Evolutionary conservation across 2,797 vertebrate species (phyloP).

Genomic region (Karalla daura): DNA sequence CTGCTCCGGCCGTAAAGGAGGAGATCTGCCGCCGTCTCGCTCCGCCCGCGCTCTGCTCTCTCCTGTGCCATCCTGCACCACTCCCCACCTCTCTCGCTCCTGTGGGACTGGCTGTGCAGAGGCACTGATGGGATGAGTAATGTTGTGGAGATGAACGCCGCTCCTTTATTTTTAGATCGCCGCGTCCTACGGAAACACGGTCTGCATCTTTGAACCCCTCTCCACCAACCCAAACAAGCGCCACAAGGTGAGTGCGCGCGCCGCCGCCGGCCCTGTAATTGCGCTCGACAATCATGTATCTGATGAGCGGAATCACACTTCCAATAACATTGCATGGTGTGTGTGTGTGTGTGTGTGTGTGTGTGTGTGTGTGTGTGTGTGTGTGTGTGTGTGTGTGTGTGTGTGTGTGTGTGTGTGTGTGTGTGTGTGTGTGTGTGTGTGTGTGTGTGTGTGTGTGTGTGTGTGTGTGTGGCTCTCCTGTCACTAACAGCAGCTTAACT

Average conservation of each 20-base stretch:
- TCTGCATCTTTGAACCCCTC: constrained; percentile 98
- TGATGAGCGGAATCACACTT: constrained; percentile 28
- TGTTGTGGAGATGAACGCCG: constrained; percentile 67
- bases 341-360: no score
- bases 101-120: constrained; percentile 63
- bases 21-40: constrained; percentile 24
- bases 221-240: constrained; percentile 90
- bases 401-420: no score
- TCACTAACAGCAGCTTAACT: constrained; percentile 91
- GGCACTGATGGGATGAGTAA: constrained; percentile 70
- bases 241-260: constrained; percentile 80
- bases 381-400: no score
- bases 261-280: no score
- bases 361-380: no score
- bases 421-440: no score
- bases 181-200: constrained; percentile 97
- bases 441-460: no score
- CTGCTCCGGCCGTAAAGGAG: constrained; percentile 16
- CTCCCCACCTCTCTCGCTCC: constrained; percentile 27
- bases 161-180: constrained; percentile 91
- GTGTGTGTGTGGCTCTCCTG: constrained; percentile 62
- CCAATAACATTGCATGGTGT: constrained; percentile 71
- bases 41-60: constrained; percentile 16
- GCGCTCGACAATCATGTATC: no score
- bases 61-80: constrained; percentile 11